phyloP scores from a whole-genome alignment of 1,140 invertebrate genomes.

The Cyrtorhinus lividipennis region DNA sequence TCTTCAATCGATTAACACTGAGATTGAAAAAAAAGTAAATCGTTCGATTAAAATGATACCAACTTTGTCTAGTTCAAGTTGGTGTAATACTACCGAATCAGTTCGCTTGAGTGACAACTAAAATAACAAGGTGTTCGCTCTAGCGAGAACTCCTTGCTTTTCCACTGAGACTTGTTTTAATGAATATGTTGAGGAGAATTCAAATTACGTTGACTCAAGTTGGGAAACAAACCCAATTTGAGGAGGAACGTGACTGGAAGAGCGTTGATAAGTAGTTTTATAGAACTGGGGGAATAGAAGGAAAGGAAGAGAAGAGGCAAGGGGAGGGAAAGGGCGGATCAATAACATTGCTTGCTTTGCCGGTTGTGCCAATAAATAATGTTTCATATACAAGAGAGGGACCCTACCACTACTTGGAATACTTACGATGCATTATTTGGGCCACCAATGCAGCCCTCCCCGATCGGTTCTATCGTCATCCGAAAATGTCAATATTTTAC shows the following conservation, averaged over 20 bases:
- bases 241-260: conserved; percentile 7
- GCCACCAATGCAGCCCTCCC: background rate
- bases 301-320: background rate
- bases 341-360: conserved; percentile 7
- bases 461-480: background rate
- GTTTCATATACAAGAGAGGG: background rate
- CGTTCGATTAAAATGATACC: too few relatives aligned
- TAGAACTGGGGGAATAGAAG: background rate
- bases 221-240: conserved; percentile 8
- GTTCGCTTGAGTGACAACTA: background rate
- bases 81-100: too few relatives aligned
- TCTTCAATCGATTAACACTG: too few relatives aligned
- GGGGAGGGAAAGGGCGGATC: background rate
- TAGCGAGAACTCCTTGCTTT: background rate
- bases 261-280: conserved; percentile 8
- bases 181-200: conserved; percentile 7
- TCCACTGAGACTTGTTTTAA: background rate
- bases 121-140: background rate
- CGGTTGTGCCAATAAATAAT: conserved; percentile 8
- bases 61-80: too few relatives aligned
- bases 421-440: conserved; percentile 5
- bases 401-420: background rate
- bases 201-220: conserved; percentile 9
- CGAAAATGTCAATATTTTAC: conserved; percentile 1
- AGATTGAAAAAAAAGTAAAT: too few relatives aligned